phyloP scores from a whole-genome alignment of 1,140 invertebrate genomes.

The Heterodera schachtii region DNA sequence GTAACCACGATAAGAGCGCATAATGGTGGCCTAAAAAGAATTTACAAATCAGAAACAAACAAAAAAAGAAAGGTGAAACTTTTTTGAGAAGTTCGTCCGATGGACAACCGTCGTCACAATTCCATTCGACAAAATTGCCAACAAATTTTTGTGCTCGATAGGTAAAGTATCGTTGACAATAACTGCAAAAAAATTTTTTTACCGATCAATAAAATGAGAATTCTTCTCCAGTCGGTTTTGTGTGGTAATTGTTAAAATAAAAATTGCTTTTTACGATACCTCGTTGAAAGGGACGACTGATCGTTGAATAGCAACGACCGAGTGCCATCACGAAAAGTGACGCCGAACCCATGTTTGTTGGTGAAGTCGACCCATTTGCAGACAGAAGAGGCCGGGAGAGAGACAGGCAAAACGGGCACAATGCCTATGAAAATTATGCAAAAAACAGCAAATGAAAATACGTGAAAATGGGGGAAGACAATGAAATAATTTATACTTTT shows the following conservation, averaged over 20 bases:
- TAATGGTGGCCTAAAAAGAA: neutral
- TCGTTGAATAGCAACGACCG: conserved; percentile 49
- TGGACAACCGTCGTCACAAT: conserved; percentile 36
- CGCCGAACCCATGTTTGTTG: conserved; percentile 55
- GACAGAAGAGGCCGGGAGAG: conserved; percentile 42
- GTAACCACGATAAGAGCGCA: conserved; percentile 44
- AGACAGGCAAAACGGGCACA: conserved; percentile 17
- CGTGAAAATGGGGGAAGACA: too few relatives aligned
- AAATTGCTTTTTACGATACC: neutral
- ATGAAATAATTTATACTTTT: too few relatives aligned
- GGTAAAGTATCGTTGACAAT: conserved; percentile 35
- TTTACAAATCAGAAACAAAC: too few relatives aligned
- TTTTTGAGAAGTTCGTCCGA: conserved; percentile 33
- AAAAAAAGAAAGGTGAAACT: neutral
- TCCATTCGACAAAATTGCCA: conserved; percentile 13
- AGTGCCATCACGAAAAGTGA: conserved; percentile 42
- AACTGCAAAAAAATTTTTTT: conserved; percentile 27
- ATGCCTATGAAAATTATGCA: conserved; percentile 10
- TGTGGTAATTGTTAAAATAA: too few relatives aligned
- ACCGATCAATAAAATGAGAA: neutral
- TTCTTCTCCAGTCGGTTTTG: neutral
- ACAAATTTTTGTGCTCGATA: conserved; percentile 33
- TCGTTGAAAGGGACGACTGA: conserved; percentile 41
- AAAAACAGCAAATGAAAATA: too few relatives aligned
- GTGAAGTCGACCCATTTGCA: conserved; percentile 55